A percentile compares a stretch with the other conserved stretches of the same genome.
Conservation (phyloP, 2,113 vertebrate species). For the Caretta caretta region DNA sequence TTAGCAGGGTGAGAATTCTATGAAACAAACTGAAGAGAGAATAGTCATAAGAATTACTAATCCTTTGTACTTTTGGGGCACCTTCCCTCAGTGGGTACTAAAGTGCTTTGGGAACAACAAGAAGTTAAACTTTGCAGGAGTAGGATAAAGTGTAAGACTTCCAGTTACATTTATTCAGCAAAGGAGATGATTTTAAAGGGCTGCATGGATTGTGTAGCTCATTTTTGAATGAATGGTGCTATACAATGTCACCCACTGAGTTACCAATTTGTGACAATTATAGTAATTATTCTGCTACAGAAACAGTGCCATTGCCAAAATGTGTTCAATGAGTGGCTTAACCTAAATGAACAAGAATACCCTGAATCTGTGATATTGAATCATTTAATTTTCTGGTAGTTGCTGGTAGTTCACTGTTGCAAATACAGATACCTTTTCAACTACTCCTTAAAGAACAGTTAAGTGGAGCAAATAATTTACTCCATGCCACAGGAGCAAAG, state of each 20-base stretch:
- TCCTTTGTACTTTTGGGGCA: background rate
- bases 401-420: background rate
- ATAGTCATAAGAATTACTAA: background rate
- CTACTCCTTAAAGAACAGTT: background rate
- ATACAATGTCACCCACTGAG: background rate
- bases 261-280: conserved; percentile 4
- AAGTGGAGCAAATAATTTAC: background rate
- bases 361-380: background rate
- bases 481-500: background rate
- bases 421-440: background rate
- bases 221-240: background rate
- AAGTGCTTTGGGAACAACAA: background rate
- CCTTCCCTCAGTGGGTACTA: background rate
- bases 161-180: background rate
- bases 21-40: background rate
- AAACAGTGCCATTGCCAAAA: background rate
- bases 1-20: background rate
- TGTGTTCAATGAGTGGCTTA: background rate
- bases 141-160: background rate
- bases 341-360: background rate
- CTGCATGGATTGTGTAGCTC: background rate
- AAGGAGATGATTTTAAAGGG: background rate
- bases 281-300: conserved; percentile 3
- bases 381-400: background rate
- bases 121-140: background rate